A percentile compares a stretch with the other conserved stretches of the same genome.
Evolutionary conservation across 2,888 invertebrate species (phyloP).

Genomic region (Mongoloraphidia duomilia): DNA sequence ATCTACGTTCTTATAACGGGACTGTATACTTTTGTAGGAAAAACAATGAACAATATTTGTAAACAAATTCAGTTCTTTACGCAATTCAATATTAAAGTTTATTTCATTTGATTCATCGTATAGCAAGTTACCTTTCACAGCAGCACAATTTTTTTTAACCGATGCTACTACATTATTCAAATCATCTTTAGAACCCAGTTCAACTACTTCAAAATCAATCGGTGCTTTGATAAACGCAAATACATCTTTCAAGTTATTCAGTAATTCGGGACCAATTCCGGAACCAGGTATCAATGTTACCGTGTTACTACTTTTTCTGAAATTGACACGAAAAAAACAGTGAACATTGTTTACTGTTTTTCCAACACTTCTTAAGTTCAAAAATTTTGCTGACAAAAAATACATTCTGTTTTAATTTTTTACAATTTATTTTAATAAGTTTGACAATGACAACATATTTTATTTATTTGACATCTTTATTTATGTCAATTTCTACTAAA

Average conservation of each 20-base stretch:
- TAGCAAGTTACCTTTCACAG: slow-evolving; percentile 34
- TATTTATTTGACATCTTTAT: no score
- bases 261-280: slow-evolving; percentile 24
- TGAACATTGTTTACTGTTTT: no score
- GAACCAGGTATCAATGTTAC: slow-evolving; percentile 19
- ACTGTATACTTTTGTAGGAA: slow-evolving; percentile 33
- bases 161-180: slow-evolving; percentile 20
- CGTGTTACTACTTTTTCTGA: no score
- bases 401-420: no score
- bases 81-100: slow-evolving; percentile 35
- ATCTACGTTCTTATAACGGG: slow-evolving; percentile 33
- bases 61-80: slow-evolving; percentile 38
- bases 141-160: slow-evolving; percentile 23
- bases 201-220: slow-evolving; percentile 24
- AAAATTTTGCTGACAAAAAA: no score
- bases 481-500: no score
- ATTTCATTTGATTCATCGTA: slow-evolving; percentile 30
- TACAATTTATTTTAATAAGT: no score
- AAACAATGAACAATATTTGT: slow-evolving; percentile 40
- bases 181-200: slow-evolving; percentile 11
- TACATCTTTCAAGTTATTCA: slow-evolving; percentile 21
- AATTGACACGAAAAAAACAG: no score
- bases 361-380: no score
- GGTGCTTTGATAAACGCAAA: slow-evolving; percentile 21
- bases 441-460: no score